A percentile compares a stretch with the other conserved stretches of the same genome.
These are phyloP conservation scores for Carassius auratus DNA, from an alignment of 2,113 vertebrate genomes.

Conservation along the genomic window DNA sequence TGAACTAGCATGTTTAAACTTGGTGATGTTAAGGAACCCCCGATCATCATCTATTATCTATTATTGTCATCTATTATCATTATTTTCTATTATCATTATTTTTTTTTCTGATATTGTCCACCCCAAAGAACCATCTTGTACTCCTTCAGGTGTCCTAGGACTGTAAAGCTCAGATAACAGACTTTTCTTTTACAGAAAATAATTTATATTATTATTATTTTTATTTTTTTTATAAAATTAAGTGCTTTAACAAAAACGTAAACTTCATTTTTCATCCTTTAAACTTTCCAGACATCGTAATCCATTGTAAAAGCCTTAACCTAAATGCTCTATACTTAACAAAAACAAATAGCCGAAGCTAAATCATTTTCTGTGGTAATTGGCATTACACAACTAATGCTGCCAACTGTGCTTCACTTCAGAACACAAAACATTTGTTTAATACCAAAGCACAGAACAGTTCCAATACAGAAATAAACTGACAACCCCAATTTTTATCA, in stretches of 20 bases:
- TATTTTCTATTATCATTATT: too few relatives aligned
- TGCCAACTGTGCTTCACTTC: background rate
- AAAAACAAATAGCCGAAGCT: background rate
- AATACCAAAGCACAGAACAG: background rate
- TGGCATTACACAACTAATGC: background rate
- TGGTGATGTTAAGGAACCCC: too few relatives aligned
- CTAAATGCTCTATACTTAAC: background rate
- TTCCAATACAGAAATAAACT: conserved; percentile 1
- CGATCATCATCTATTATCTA: too few relatives aligned
- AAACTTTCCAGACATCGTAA: background rate
- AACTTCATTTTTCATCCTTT: background rate
- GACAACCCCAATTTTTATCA: background rate
- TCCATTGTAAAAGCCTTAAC: background rate
- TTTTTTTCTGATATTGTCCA: too few relatives aligned
- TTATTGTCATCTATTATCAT: too few relatives aligned
- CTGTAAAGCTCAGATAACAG: background rate
- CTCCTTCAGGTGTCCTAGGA: background rate
- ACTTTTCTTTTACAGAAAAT: background rate
- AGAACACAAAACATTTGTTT: conserved; percentile 7
- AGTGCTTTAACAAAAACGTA: background rate
- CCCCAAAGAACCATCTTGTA: too few relatives aligned
- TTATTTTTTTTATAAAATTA: background rate
- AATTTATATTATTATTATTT: background rate
- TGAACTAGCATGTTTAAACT: too few relatives aligned
- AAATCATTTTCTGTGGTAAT: background rate